Base-by-base conservation (phyloP, 2,113 vertebrate species). In the Protomyctophum bolini region DNA sequence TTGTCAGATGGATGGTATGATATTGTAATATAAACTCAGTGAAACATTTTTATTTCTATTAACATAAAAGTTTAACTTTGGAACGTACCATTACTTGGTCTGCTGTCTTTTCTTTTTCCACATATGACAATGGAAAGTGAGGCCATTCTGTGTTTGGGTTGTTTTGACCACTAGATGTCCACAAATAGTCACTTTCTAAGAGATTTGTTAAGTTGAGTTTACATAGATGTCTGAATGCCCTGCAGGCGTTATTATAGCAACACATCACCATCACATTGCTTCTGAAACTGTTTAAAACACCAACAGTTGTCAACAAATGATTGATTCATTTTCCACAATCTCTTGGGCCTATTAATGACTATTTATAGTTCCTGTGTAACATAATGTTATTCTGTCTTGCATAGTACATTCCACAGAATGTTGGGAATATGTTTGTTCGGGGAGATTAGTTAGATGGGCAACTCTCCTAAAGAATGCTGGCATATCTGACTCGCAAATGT, bases 11-110 rank as follows among this genome's bases (percentile, higher is more conserved):
- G 73, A 80, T 72, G 71, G 71, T 80, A 82, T 77, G 78, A 84
- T 70, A 79, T 70, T 90, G 84, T 90, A 91, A 88, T 81, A 83
- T 88, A 90, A 79, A 77, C 76, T 80, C 70, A 78, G 71, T 83
- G 70, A 78, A 83, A 80, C 74, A 75, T 70, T 79, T 89, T 89
- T 86, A 87, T 87, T 86, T 82, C 75, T 87, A 84, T 80, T 91
- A 81, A 88, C 81, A 90, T 86, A 87, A 88, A 91, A 6, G 66
- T 87, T 71, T 91, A 88, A 88, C 87, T 89, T 89, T 91, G 87
- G 87, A 89, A 89, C 91, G 88, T 89, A 89, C 90, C 82, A 65
- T 60, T 11, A n/a, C 52, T 63, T 41, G 4, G 68, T 69, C 28
- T 82, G 7, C 21, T 61, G 65, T 76, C 68, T 80, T 8, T 58